Evolutionary conservation across 2,113 vertebrate genomes (phyloP).

Genomic region (Rhabdornis inornatus): DNA sequence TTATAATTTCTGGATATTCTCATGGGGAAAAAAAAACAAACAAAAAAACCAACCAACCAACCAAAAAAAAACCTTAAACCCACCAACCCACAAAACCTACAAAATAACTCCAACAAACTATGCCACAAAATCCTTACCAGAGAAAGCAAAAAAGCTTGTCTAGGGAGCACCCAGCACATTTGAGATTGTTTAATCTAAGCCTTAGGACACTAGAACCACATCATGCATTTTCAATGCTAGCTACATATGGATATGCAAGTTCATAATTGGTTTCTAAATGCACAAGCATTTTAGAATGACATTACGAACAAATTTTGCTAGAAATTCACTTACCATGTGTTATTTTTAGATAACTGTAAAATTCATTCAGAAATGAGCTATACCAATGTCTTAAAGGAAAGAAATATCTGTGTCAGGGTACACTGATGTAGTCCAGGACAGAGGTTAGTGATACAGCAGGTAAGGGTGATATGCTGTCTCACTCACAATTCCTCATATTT

Average conservation of each 20-base stretch:
- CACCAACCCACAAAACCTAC: background rate
- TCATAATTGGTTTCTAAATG: background rate
- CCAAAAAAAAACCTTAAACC: too few species aligned
- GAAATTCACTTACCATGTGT: background rate
- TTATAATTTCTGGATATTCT: background rate
- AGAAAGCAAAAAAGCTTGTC: background rate
- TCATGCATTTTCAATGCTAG: background rate
- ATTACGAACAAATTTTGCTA: background rate
- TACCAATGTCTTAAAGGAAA: background rate
- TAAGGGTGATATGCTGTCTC: background rate
- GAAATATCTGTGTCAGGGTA: background rate
- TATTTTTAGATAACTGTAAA: background rate
- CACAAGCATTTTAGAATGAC: background rate
- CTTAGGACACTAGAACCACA: background rate
- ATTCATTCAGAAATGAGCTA: background rate
- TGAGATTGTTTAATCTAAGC: background rate
- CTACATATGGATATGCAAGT: background rate
- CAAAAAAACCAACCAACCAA: background rate
- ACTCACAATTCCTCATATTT: background rate
- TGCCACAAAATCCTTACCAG: background rate
- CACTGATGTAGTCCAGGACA: background rate
- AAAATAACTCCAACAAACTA: background rate
- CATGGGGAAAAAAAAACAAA: background rate
- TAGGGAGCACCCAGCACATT: background rate
- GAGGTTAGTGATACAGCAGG: background rate